Conservation (phyloP, 2,888 invertebrate species). For the Lapara coniferarum region DNA sequence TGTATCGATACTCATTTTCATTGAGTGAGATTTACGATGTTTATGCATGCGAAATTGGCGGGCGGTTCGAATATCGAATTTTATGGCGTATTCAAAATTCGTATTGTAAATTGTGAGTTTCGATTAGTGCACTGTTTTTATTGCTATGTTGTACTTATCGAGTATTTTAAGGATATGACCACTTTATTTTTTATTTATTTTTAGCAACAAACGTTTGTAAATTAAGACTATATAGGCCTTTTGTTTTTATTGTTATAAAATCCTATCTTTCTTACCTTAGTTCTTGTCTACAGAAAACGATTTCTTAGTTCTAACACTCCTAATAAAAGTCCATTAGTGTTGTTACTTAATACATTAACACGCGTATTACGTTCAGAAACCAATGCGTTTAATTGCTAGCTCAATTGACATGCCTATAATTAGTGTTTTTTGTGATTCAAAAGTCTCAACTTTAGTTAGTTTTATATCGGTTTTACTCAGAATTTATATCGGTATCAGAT, state of each 20-base stretch:
- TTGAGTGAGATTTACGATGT: conserved; percentile 78
- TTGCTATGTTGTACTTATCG: conserved; percentile 45
- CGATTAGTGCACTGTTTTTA: conserved; percentile 63
- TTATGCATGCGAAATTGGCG: conserved; percentile 74
- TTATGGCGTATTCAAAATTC: conserved; percentile 76
- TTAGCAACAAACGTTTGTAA: conserved; percentile 1
- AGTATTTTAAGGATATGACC: conserved; percentile 41
- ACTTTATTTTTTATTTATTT: conserved; percentile 37
- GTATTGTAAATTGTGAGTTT: conserved; percentile 64
- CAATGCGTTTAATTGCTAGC: conserved; percentile 11
- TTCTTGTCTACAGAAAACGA: background rate
- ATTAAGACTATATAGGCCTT: background rate
- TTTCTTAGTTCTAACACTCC: background rate
- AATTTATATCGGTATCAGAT: no score
- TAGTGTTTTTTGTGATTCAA: conserved; percentile 2
- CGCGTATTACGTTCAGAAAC: conserved; percentile 10
- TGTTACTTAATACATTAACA: conserved; percentile 17
- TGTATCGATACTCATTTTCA: conserved; percentile 74
- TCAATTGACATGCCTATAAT: conserved; percentile 11
- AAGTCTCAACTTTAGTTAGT: no score
- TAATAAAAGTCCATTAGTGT: conserved; percentile 10
- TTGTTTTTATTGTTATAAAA: no score
- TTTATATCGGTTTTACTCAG: no score
- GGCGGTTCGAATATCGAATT: conserved; percentile 72
- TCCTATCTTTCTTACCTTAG: background rate